These are phyloP conservation scores for Propsilocerus akamusi DNA, from an alignment of 1,140 invertebrate genomes.

Conservation along the genomic window DNA sequence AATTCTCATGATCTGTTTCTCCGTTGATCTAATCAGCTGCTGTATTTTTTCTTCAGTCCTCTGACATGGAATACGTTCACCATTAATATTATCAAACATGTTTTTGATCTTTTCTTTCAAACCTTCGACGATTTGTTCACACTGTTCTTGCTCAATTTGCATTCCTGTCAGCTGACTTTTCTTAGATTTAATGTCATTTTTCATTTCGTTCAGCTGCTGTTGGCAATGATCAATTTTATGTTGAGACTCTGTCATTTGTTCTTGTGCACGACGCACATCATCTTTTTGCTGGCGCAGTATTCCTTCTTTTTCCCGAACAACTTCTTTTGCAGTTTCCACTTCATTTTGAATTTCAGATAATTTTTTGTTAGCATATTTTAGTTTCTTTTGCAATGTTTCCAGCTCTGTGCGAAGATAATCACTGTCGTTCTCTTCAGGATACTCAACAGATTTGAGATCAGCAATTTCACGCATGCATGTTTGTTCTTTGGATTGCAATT, in stretches of 20 bases:
- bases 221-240: slow-evolving; percentile 22
- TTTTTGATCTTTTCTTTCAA: slow-evolving; percentile 19
- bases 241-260: slow-evolving; percentile 14
- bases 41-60: slow-evolving; percentile 10
- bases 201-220: slow-evolving; percentile 18
- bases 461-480: slow-evolving; percentile 3
- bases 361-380: slow-evolving; percentile 10
- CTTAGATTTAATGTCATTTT: slow-evolving; percentile 11
- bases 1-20: slow-evolving; percentile 14
- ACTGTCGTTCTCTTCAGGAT: background rate
- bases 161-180: slow-evolving; percentile 12
- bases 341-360: slow-evolving; percentile 6
- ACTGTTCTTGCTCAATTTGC: slow-evolving; percentile 16
- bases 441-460: slow-evolving; percentile 4
- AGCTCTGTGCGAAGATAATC: slow-evolving; percentile 7
- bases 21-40: slow-evolving; percentile 11
- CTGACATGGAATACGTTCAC: slow-evolving; percentile 12
- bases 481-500: slow-evolving; percentile 8
- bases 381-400: slow-evolving; percentile 10
- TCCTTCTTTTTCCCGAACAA: background rate
- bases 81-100: slow-evolving; percentile 14
- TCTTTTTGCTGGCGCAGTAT: slow-evolving; percentile 6
- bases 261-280: slow-evolving; percentile 20
- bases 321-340: slow-evolving; percentile 2
- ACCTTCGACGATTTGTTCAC: slow-evolving; percentile 17